Conservation (phyloP, 1,140 invertebrate genomes). For the Bombus soroeensis region DNA sequence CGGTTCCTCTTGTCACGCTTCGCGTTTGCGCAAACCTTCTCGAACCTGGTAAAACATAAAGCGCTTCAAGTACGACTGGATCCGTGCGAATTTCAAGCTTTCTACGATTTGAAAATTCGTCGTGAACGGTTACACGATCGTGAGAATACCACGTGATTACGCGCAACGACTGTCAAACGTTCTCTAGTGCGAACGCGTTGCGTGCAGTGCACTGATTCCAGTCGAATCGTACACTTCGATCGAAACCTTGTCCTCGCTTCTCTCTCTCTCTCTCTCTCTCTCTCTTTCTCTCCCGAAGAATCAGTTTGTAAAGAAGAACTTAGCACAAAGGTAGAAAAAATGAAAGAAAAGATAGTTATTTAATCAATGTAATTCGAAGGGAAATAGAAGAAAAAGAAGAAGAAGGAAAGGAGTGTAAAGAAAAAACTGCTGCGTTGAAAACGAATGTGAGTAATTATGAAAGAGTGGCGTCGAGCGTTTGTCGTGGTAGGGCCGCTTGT, state of each 20-base stretch:
- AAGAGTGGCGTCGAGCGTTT: neutral
- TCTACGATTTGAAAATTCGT: neutral
- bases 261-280: neutral
- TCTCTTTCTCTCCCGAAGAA: neutral
- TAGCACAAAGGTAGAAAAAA: neutral
- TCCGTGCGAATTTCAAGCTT: neutral
- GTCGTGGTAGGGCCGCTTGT: neutral
- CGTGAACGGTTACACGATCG: neutral
- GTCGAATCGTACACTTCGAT: neutral
- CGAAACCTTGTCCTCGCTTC: neutral
- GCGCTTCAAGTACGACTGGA: neutral
- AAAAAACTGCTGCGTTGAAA: neutral
- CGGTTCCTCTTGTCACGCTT: neutral
- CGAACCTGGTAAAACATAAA: neutral
- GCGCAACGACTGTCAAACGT: neutral
- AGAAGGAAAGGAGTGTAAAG: neutral
- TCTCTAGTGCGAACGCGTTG: neutral
- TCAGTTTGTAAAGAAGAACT: neutral
- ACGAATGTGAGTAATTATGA: neutral
- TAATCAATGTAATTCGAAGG: neutral
- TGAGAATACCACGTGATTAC: neutral
- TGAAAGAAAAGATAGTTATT: neutral
- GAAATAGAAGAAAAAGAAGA: neutral
- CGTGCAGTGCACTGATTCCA: neutral
- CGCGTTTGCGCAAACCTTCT: slow-evolving; percentile 34